Evolutionary conservation across 2,888 invertebrate genomes (phyloP).

Genomic region (Flexamia atlantica): DNA sequence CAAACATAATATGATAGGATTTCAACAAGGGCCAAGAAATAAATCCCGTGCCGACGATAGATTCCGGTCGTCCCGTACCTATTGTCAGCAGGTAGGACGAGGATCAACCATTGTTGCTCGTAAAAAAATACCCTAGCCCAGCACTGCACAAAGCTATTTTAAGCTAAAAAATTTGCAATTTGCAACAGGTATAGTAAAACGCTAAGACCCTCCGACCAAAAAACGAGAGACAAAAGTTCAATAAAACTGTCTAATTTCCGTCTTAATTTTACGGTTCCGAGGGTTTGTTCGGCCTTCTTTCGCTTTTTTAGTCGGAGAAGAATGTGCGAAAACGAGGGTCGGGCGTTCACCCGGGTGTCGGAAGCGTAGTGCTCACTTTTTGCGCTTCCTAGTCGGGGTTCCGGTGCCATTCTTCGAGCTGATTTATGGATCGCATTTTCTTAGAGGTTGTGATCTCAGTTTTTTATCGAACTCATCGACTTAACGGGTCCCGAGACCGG

Average conservation of each 20-base stretch:
- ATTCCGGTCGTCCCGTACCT: constrained; percentile 3
- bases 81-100: constrained; percentile 40
- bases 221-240: constrained; percentile 57
- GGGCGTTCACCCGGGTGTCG: constrained; percentile 48
- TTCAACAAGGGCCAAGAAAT: constrained; percentile 17
- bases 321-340: constrained; percentile 58
- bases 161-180: constrained; percentile 45
- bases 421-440: constrained; percentile 57
- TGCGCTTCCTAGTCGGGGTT: constrained; percentile 43
- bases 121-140: constrained; percentile 4
- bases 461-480: constrained; percentile 40
- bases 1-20: constrained; percentile 1
- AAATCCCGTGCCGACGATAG: constrained; percentile 7
- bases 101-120: constrained; percentile 30
- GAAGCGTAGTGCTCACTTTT: constrained; percentile 27
- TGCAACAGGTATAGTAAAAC: constrained; percentile 53
- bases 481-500: constrained; percentile 40
- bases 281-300: constrained; percentile 26
- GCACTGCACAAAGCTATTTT: constrained; percentile 39
- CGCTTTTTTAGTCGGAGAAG: constrained; percentile 48
- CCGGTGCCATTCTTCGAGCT: constrained; percentile 54
- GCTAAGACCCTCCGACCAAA: constrained; percentile 45
- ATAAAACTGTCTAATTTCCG: constrained; percentile 59
- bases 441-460: constrained; percentile 17
- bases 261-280: constrained; percentile 57